Conservation (phyloP, 1,140 invertebrate genomes). For the Cryptotermes secundus region DNA sequence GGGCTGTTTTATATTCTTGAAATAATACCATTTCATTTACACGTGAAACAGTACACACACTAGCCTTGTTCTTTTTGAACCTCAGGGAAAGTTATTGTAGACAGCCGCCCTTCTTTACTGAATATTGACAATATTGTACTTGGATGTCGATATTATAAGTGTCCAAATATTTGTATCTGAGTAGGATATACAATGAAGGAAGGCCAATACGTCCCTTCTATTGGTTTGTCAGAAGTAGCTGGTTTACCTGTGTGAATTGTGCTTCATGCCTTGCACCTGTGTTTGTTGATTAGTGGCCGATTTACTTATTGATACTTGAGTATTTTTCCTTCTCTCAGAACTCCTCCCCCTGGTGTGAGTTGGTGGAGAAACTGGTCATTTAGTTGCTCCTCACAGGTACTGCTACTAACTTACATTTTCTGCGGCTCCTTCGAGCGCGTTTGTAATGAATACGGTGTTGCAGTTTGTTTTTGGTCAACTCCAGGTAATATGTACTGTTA, state of each 20-base stretch:
- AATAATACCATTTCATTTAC: no score
- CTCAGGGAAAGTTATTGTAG: no score
- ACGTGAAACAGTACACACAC: no score
- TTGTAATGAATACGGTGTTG: neutral
- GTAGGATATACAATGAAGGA: neutral
- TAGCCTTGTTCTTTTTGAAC: no score
- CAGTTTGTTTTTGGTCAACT: neutral
- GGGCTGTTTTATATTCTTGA: no score
- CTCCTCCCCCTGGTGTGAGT: neutral
- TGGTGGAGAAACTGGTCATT: neutral
- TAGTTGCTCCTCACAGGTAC: neutral
- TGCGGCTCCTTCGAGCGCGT: neutral
- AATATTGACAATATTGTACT: no score
- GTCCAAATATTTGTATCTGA: neutral
- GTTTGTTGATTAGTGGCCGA: conserved; percentile 7
- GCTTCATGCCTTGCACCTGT: neutral
- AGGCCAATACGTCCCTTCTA: no score
- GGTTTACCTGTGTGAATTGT: no score
- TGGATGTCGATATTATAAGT: no score
- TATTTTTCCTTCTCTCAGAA: neutral
- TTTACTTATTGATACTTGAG: conserved; percentile 16
- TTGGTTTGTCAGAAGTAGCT: no score
- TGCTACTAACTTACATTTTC: no score
- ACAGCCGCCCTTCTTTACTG: no score
- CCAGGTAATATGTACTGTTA: neutral